phyloP scores from a whole-genome alignment of 2,888 invertebrate species.

The Lottia gigantea region DNA sequence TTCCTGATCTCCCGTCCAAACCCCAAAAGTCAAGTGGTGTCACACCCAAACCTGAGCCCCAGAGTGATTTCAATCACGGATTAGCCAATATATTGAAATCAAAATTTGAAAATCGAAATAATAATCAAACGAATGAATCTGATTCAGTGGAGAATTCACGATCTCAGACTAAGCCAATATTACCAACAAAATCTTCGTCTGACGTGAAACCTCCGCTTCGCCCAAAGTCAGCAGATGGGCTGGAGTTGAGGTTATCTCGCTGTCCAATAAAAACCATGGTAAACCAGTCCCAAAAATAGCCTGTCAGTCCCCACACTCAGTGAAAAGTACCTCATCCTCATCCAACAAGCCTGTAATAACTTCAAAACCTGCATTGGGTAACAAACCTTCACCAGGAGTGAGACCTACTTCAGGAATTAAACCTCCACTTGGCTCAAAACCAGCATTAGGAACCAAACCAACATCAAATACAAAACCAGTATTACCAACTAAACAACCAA shows the following conservation, averaged over 20 bases:
- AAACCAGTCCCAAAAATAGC: background rate
- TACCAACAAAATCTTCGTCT: slow-evolving; percentile 5
- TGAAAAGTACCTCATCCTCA: too few relatives aligned
- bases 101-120: slow-evolving; percentile 21
- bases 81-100: slow-evolving; percentile 33
- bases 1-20: background rate
- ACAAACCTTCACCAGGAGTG: background rate
- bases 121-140: background rate
- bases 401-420: background rate
- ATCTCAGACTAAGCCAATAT: background rate
- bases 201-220: background rate
- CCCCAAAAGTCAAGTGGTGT: slow-evolving; percentile 9
- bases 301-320: background rate
- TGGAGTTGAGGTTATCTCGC: background rate
- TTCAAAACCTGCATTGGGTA: background rate
- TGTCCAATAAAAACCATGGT: background rate
- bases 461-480: background rate
- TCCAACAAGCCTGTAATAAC: slow-evolving; percentile 7
- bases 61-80: slow-evolving; percentile 20
- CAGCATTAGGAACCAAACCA: slow-evolving; percentile 11
- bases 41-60: background rate
- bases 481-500: background rate
- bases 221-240: background rate
- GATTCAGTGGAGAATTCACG: background rate
- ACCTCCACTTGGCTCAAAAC: slow-evolving; percentile 13